Evolutionary conservation across 2,888 invertebrate genomes (phyloP), one percentile per base, ranked within the genome.

Genomic region (Synergus japonicus): DNA sequence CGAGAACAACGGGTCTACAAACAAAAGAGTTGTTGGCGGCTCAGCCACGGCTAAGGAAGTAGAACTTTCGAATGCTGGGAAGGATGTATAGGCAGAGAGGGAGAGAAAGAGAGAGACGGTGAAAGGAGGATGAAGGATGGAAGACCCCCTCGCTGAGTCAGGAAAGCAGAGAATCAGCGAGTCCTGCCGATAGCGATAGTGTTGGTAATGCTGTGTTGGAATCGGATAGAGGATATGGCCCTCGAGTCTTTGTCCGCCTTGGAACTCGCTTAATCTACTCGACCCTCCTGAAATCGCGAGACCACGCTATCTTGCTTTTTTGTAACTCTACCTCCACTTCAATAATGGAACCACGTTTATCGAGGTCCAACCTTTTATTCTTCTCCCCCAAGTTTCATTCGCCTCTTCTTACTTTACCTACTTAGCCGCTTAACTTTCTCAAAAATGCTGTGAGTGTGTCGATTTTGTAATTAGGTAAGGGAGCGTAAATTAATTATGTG

Each of bases 1-100:
- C 49, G 69, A 73, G 84, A 82, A 82, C 86, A 90, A 90, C 90
- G 89, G 89, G 89, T 89, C 85, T 84, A 85, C 88, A 87, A 89
- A 90, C 90, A 90, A 90, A 90, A 90, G 89, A 86, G 85, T 85
- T 83, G 82, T 83, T 81, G 81, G 79, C 81, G 79, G 83, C 82
- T 79, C 80, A 80, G 86, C 78, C 78, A 54, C 64, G 44, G 46
- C 81, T 78, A 78, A 82, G 79, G 78, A 83, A 49, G 66, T 81
- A 76, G 80, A 73, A 54, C 37, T 29, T 46, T 76, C 78, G 81
- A 73, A 80, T 76, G 76, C 66, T 78, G 79, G 64, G 29, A 77
- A 63, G 46, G 63, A 69, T 58, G 67, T 79, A 60, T 79, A 60
- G 79, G 79, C 44, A 78, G 76, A 80, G 46, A 29, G 69, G 37